Percentiles rank a stretch among this genome's conserved stretches.
phyloP scores from a whole-genome alignment of 35 echinoderm and acorn worm species.

The Strongylocentrotus purpuratus region DNA sequence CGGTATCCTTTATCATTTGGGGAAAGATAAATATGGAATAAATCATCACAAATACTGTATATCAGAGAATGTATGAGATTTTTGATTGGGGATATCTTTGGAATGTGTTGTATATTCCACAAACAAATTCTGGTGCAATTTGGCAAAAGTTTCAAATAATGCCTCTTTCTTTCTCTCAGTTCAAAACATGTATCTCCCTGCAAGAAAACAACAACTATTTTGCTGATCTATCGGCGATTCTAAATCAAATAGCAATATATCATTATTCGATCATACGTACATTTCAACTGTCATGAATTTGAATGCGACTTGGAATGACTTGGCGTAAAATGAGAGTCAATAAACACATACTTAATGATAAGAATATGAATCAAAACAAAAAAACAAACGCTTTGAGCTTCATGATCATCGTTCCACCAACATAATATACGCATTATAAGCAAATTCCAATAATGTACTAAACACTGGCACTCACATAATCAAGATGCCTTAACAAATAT shows the following conservation, averaged over 20 bases:
- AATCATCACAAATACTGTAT: not conserved
- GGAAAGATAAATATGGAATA: not conserved
- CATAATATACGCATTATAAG: not conserved
- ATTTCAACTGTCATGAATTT: not conserved
- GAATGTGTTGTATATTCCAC: not conserved
- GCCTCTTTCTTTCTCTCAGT: not conserved
- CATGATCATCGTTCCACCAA: conserved; percentile 4
- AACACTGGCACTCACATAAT: not conserved
- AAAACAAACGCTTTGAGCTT: not conserved
- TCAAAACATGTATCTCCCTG: not conserved
- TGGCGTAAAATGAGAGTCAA: not conserved
- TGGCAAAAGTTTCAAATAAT: not conserved
- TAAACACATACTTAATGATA: not conserved
- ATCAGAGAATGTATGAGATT: not conserved
- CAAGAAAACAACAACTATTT: not conserved
- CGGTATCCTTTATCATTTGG: not conserved
- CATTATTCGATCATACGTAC: not conserved
- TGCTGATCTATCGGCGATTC: not conserved
- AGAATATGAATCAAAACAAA: not conserved
- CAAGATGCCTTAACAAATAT: not conserved
- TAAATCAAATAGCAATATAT: not conserved
- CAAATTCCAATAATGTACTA: conserved; percentile 2
- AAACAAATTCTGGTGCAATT: not conserved
- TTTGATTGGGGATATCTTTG: not conserved
- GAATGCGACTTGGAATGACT: not conserved